These are phyloP conservation scores for Drepana falcataria DNA, from an alignment of 2,888 invertebrate species.

Conservation along the genomic window DNA sequence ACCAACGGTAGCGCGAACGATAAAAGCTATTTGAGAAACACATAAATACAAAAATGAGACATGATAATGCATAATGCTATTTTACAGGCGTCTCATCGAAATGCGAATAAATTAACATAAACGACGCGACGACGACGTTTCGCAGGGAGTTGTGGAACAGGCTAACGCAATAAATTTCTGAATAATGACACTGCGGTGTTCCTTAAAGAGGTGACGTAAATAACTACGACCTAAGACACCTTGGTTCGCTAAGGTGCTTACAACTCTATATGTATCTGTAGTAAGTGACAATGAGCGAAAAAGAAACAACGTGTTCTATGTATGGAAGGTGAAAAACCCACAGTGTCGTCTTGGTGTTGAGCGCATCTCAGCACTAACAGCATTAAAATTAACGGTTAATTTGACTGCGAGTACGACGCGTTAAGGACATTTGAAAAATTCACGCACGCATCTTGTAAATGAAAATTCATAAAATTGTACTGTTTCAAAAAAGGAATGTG, in stretches of 20 bases:
- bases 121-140: conserved; percentile 45
- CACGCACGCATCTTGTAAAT: too few species aligned
- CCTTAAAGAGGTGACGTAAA: conserved; percentile 37
- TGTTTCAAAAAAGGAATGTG: too few species aligned
- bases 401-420: too few species aligned
- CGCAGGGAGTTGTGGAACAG: conserved; percentile 39
- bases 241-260: background rate
- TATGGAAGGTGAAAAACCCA: too few species aligned
- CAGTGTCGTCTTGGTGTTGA: too few species aligned
- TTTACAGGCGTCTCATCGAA: conserved; percentile 61
- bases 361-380: too few species aligned
- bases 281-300: too few species aligned
- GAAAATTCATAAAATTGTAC: too few species aligned
- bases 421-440: too few species aligned
- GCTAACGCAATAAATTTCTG: conserved; percentile 55
- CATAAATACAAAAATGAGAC: conserved; percentile 47
- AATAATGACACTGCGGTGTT: conserved; percentile 44
- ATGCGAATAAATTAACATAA: conserved; percentile 73
- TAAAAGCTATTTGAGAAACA: conserved; percentile 27
- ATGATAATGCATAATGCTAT: conserved; percentile 56
- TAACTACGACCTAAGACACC: conserved; percentile 16
- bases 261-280: too few species aligned
- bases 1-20: conserved; percentile 17
- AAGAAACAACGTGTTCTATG: too few species aligned
- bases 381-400: too few species aligned